A percentile compares a stretch with the other conserved stretches of the same genome.
Evolutionary conservation across 2,888 invertebrate species (phyloP).

Genomic region (Aromia moschata): DNA sequence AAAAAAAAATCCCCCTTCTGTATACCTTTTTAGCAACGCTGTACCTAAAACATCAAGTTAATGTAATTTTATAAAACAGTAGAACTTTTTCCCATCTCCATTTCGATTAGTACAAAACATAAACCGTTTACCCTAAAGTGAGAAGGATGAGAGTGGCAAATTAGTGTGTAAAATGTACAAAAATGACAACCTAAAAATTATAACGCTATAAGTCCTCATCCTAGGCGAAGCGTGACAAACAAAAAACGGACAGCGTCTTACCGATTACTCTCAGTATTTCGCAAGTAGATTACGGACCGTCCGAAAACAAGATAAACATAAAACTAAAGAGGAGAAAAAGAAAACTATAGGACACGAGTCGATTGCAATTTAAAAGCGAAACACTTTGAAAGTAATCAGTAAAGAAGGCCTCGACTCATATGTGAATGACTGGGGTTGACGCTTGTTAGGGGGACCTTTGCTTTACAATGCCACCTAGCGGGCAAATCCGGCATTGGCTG

Average conservation of each 20-base stretch:
- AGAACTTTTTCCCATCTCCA: background rate
- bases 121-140: background rate
- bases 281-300: background rate
- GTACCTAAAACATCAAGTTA: too few species aligned
- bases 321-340: background rate
- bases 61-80: background rate
- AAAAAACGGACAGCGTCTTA: slow-evolving; percentile 2
- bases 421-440: slow-evolving; percentile 28
- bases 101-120: background rate
- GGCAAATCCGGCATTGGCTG: slow-evolving; percentile 54
- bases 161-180: slow-evolving; percentile 14
- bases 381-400: slow-evolving; percentile 4
- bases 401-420: slow-evolving; percentile 12
- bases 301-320: too few species aligned
- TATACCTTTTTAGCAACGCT: too few species aligned
- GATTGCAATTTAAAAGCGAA: background rate
- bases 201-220: slow-evolving; percentile 51
- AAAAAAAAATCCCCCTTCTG: too few species aligned
- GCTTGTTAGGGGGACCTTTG: slow-evolving; percentile 54
- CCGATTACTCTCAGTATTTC: slow-evolving; percentile 2
- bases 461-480: slow-evolving; percentile 54
- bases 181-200: slow-evolving; percentile 35
- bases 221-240: slow-evolving; percentile 55
- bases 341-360: background rate
- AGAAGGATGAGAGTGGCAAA: background rate